Conservation (phyloP, 1,140 invertebrate species). For the Aphaenogaster floridana region DNA sequence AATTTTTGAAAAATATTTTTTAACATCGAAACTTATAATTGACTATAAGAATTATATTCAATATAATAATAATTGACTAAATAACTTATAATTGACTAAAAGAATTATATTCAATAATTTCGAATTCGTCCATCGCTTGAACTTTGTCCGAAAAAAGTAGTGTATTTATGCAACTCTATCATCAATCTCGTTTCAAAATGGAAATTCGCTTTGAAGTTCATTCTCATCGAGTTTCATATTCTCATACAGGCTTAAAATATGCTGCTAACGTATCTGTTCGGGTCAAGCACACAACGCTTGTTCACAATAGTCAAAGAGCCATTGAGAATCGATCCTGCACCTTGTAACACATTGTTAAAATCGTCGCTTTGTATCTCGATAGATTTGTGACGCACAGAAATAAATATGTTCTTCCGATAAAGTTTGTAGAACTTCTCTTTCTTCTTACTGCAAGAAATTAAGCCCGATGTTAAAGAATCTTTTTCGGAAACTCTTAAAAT, state of each 20-base stretch:
- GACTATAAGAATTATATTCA: background rate
- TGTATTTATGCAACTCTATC: background rate
- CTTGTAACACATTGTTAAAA: conserved; percentile 13
- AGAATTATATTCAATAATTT: too few relatives aligned
- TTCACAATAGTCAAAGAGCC: conserved; percentile 28
- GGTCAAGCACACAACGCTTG: background rate
- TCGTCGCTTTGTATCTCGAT: background rate
- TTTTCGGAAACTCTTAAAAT: too few relatives aligned
- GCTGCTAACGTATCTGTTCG: background rate
- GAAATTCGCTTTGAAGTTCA: conserved; percentile 18
- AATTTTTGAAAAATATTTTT: background rate
- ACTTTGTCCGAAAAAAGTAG: too few relatives aligned
- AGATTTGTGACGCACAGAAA: background rate
- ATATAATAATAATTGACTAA: background rate
- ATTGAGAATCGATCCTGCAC: conserved; percentile 47
- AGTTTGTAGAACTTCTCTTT: background rate
- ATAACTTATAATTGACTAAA: too few relatives aligned
- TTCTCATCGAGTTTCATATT: background rate
- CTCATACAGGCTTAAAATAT: conserved; percentile 15
- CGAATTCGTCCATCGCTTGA: too few relatives aligned
- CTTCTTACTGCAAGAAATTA: background rate
- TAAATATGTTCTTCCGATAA: background rate
- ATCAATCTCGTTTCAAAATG: conserved; percentile 3
- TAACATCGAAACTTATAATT: background rate
- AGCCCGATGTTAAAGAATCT: background rate